These are phyloP conservation scores for Erebia palarica DNA, from an alignment of 2,888 invertebrate species.

Conservation along the genomic window DNA sequence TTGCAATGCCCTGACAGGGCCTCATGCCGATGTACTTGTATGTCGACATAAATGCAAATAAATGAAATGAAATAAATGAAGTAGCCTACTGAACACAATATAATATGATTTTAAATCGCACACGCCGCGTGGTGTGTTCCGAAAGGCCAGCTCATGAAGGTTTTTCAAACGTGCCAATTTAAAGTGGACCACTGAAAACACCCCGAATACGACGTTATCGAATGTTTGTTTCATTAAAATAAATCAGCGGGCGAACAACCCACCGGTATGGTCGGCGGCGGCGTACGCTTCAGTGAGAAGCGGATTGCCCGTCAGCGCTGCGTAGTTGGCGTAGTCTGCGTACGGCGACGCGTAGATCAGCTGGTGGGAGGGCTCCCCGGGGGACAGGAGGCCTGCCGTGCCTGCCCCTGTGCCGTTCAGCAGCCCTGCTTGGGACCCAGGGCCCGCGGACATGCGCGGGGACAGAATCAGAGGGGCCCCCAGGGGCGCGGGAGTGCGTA, in stretches of 20 bases:
- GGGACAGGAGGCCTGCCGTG: slow-evolving; percentile 74
- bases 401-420: slow-evolving; percentile 78
- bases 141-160: not conserved
- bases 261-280: slow-evolving; percentile 95
- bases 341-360: slow-evolving; percentile 94
- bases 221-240: slow-evolving; percentile 47
- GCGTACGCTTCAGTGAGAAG: slow-evolving; percentile 91
- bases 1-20: too few relatives aligned
- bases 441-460: slow-evolving; percentile 93
- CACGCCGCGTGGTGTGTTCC: not conserved
- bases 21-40: too few relatives aligned
- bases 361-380: slow-evolving; percentile 88
- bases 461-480: slow-evolving; percentile 97
- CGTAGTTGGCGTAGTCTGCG: slow-evolving; percentile 95
- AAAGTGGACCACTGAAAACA: not conserved
- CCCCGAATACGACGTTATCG: slow-evolving; percentile 56
- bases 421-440: slow-evolving; percentile 87
- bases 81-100: too few relatives aligned
- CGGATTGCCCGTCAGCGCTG: slow-evolving; percentile 91
- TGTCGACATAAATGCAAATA: too few relatives aligned
- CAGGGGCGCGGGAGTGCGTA: slow-evolving; percentile 88
- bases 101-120: too few relatives aligned
- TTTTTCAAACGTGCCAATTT: not conserved
- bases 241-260: slow-evolving; percentile 85
- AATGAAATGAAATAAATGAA: too few relatives aligned